phyloP scores from a whole-genome alignment of 1,140 invertebrate species.

The Bombus confusus region DNA sequence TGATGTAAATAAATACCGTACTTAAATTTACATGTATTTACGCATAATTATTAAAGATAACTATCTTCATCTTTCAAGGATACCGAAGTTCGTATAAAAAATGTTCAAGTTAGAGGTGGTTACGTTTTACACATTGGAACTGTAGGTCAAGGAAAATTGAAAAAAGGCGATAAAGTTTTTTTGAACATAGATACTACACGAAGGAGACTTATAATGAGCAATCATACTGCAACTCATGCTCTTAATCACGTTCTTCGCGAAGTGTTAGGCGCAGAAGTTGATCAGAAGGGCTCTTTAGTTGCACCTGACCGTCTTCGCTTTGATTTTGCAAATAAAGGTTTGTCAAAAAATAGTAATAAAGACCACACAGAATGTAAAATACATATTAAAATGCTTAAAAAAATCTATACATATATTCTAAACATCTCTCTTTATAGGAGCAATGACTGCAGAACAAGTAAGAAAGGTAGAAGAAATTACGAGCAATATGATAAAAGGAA shows the following conservation, averaged over 20 bases:
- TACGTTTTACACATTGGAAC: constrained; percentile 96
- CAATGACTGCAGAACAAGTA: constrained; percentile 94
- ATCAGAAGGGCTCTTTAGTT: constrained; percentile 99
- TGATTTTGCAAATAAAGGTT: constrained; percentile 97
- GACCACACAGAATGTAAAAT: not conserved
- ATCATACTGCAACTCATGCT: constrained; percentile 99
- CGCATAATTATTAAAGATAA: not conserved
- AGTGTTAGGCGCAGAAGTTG: constrained; percentile 94
- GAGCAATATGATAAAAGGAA: constrained; percentile 90
- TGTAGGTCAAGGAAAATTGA: constrained; percentile 91
- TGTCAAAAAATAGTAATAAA: constrained; percentile 16
- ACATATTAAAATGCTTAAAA: not conserved
- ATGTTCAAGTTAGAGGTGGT: constrained; percentile 97
- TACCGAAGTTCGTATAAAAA: constrained; percentile 96
- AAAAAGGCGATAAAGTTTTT: constrained; percentile 93
- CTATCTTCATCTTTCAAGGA: constrained; percentile 80
- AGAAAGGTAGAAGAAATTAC: constrained; percentile 92
- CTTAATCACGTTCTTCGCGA: constrained; percentile 96
- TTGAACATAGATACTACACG: constrained; percentile 93
- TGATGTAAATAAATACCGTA: constrained; percentile 83
- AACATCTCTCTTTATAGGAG: constrained; percentile 80
- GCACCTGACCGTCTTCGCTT: constrained; percentile 97
- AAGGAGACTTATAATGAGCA: constrained; percentile 96
- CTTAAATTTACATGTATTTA: constrained; percentile 5
- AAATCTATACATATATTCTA: not conserved